phyloP scores from a whole-genome alignment of 2,113 vertebrate species.

The Phalacrocorax pelagicus region DNA sequence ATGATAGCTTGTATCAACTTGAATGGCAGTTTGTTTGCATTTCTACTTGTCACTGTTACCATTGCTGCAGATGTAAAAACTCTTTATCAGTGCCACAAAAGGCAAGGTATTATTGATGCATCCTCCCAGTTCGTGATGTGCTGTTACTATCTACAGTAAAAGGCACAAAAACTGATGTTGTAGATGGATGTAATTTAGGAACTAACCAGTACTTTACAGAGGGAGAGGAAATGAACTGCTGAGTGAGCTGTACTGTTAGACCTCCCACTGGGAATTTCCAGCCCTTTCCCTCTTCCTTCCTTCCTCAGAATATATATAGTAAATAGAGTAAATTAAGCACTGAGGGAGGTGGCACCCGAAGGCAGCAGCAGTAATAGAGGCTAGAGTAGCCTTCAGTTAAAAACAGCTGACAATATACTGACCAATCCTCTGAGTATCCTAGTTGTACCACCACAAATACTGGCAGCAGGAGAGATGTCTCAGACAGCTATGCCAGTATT shows the following conservation, averaged over 20 bases:
- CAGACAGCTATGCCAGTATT: background rate
- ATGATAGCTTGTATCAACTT: background rate
- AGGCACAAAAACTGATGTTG: background rate
- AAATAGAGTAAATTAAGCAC: background rate
- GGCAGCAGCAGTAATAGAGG: background rate
- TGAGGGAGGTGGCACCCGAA: background rate
- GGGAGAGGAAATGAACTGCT: background rate
- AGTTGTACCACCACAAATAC: background rate
- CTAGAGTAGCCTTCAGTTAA: background rate
- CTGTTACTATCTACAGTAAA: background rate
- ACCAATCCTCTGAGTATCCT: conserved; percentile 29
- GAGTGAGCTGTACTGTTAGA: background rate
- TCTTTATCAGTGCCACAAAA: background rate
- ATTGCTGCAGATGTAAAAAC: background rate
- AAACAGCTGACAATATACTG: conserved; percentile 12
- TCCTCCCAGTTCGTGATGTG: background rate
- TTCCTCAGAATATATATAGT: conserved; percentile 14
- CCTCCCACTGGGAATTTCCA: conserved; percentile 47
- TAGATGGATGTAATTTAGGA: background rate
- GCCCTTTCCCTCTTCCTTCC: conserved; percentile 54
- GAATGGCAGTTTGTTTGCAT: background rate
- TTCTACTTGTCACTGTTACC: background rate
- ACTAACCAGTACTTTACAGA: background rate
- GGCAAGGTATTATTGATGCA: background rate
- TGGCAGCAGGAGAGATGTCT: conserved; percentile 2